Evolutionary conservation across 2,113 vertebrate species (phyloP), one percentile per base, ranked within the genome.

Genomic region (Pipra filicauda): DNA sequence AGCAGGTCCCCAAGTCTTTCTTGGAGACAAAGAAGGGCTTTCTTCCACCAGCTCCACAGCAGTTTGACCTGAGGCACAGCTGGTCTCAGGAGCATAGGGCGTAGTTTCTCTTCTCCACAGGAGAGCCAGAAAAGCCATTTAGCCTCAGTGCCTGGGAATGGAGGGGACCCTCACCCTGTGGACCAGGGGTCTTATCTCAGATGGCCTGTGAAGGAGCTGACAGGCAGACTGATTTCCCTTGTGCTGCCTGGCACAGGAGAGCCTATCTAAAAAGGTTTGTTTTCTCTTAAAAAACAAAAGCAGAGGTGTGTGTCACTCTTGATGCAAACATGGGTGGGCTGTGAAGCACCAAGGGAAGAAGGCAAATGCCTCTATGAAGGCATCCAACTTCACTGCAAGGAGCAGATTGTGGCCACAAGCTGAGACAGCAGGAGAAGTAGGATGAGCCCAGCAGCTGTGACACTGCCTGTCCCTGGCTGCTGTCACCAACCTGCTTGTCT

Each of bases 121-220:
- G 95, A 97, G 94, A 77, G 85, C 85, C 85, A 94, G 94, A 95
- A 95, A 73, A 67, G 21, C 11, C 48, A 75, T 87, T 91, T 74
- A 95, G 8, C 51, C 61, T 67, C 81, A 65, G 43, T 51, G 28
- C 52, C 51, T 44, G 44, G 23, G 57, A 24, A 82, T 57, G 39
- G 57, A 88, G 41, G 49, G 22, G 33, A 78, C 80, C 46, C 22
- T 93, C 37, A 35, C 20, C 35, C 44, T 2, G 0, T n/a, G 64
- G 94, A 54, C 78, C 49, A 16, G 21, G 51, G 33, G 15, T n/a
- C 65, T 89, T 91, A 87, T 61, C 77, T 96, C 66, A 51, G 88
- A 93, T 72, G 74, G 87, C 61, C 93, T 93, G 89, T 5, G 11
- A 96, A 95, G 88, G 85, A 95, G 92, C 88, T 39, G 93, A 75